Evolutionary conservation across 2,888 invertebrate species (phyloP), one percentile per base, ranked within the genome.

Genomic region (Metopia argyrocephala): DNA sequence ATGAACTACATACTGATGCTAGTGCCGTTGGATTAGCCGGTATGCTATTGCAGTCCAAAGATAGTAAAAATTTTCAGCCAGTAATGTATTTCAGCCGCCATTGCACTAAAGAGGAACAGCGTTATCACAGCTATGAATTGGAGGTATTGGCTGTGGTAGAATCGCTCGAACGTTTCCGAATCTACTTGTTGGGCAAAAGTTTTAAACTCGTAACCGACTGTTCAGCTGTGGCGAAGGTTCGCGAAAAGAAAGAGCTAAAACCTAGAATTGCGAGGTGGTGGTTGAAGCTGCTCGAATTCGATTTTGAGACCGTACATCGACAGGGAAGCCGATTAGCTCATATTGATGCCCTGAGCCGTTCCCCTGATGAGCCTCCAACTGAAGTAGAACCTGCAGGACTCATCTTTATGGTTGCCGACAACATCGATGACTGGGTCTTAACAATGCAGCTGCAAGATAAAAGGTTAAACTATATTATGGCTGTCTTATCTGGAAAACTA

Each of bases 61-160:
- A 76, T n/a, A 61, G 45, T 2, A 76, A 75, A 6, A 56, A 31
- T 23, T 80, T 71, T 52, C 66, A 74, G 38, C 75, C 76, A 7
- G 83, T 79, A 1, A 62, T 78, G 18, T 78, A 78, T 25, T 78
- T 59, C n/a, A 80, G 79, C 52, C 59, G 76, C 20, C 82, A 83
- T 45, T 80, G 76, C 27, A 78, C 50, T 9, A 71, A 71, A 5
- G 57, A 45, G 18, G 78, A 83, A 54, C 76, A 65, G 28, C 64
- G 61, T 4, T 88, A 86, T 59, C 76, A 82, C 20, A 86, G 86
- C 68, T 88, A 87, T 69, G 87, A 89, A 62, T 69, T 89, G 4
- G 88, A 89, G 82, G 86, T 87, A 9, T 71, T 89, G 18, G 87
- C 87, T 0, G 83, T 88, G 9, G 86, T 89, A 20, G 80, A 86